phyloP scores from a whole-genome alignment of 2,888 invertebrate species.

The Euclidia mi region DNA sequence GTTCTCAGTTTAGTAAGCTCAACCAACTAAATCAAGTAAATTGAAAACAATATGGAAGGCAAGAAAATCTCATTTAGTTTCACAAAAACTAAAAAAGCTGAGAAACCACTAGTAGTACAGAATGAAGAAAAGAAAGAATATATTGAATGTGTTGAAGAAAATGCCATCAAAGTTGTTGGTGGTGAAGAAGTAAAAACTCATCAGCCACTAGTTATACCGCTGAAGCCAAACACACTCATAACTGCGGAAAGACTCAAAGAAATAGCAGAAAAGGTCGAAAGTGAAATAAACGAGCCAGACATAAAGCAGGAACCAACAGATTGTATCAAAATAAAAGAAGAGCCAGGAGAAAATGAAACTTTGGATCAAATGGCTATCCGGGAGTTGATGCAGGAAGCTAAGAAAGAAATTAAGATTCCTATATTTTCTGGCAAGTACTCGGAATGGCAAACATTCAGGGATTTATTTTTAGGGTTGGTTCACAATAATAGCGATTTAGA shows the following conservation, averaged over 20 bases:
- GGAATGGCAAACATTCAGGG: too few relatives aligned
- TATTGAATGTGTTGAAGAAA: conserved; percentile 94
- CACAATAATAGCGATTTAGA: too few relatives aligned
- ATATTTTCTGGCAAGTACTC: too few relatives aligned
- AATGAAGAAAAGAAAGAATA: conserved; percentile 91
- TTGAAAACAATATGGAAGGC: conserved; percentile 84
- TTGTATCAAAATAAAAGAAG: conserved; percentile 58
- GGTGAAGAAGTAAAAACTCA: conserved; percentile 87
- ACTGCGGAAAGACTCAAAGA: conserved; percentile 85
- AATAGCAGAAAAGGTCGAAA: conserved; percentile 86
- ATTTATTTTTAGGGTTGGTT: too few relatives aligned
- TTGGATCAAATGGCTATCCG: conserved; percentile 93
- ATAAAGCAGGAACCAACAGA: conserved; percentile 47
- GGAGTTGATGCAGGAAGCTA: conserved; percentile 92
- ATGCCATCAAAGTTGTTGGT: conserved; percentile 93
- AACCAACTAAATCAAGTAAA: conserved; percentile 13
- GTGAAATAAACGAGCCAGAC: conserved; percentile 87
- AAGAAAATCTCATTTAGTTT: conserved; percentile 96
- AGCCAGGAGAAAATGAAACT: conserved; percentile 66
- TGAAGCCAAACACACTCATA: conserved; percentile 89
- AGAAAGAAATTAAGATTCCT: conserved; percentile 75
- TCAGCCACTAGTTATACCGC: conserved; percentile 91
- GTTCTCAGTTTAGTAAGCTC: background rate
- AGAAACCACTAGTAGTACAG: conserved; percentile 60
- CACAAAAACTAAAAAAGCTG: conserved; percentile 90